Evolutionary conservation across 2,888 invertebrate species (phyloP), one percentile per base, ranked within the genome.

Genomic region (Rhyacophila evoluta): DNA sequence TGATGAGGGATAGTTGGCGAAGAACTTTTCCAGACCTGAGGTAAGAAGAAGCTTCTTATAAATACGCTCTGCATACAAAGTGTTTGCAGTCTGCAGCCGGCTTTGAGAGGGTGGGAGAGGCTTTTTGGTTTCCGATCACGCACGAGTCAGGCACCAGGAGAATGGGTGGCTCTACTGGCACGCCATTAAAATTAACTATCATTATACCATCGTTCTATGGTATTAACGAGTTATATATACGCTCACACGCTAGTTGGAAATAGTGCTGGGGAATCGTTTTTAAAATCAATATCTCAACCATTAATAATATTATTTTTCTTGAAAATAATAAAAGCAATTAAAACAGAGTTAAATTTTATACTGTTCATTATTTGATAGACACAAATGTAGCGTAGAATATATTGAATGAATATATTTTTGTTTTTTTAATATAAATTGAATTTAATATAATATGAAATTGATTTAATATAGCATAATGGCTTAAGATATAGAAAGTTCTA

Each of bases 61-160:
- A 80, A 81, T 81, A 81, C 78, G 78, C 33, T 81, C 81, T 81
- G 81, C 81, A 81, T 81, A 81, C 81, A 78, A 79, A 81, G 81
- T 75, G 80, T 12, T 68, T 75, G 77, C 78, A 80, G 80, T 72
- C 78, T 81, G 81, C 72, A 67, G 77, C 12, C 36, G 75, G 69
- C 36, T 15, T 33, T 67, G 36, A 39, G 72, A 39, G 15, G 39
- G 68, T 28, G 12, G 38, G 41, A n/a, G 75, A 10, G 15, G 72
- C 41, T 39, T 78, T 80, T 80, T 68, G 75, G 81, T 81, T 81
- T 81, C 81, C 78, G 81, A 79, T 81, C 81, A 81, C 81, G 81
- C 81, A 78, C 79, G 73, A 70, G 67, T 27, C 74, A 55, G 67
- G 37, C 36, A 39, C 39, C 67, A 28, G 36, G 19, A n/a, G n/a